Conservation (phyloP, 2,888 invertebrate genomes). For the Nephrocerus scutellatus region DNA sequence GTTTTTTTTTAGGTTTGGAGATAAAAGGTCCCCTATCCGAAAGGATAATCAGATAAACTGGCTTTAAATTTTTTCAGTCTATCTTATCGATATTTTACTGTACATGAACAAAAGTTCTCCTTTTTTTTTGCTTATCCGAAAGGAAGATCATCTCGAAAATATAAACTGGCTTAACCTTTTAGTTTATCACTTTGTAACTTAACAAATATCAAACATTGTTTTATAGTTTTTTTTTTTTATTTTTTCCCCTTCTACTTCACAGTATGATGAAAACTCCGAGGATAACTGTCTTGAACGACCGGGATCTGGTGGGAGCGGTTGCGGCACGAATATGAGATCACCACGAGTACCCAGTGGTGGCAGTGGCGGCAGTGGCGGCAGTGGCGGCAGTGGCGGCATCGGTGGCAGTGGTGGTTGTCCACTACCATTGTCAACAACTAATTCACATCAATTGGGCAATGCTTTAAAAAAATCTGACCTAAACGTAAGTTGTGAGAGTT, state of each 20-base stretch:
- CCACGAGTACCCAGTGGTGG: constrained; percentile 25
- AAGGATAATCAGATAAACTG: too few relatives aligned
- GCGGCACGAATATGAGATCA: constrained; percentile 33
- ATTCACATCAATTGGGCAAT: constrained; percentile 35
- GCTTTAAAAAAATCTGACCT: constrained; percentile 45
- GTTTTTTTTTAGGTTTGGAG: too few relatives aligned
- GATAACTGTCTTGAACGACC: constrained; percentile 38
- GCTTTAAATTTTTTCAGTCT: too few relatives aligned
- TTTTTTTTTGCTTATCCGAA: too few relatives aligned
- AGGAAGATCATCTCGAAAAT: too few relatives aligned
- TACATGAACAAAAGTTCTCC: too few relatives aligned
- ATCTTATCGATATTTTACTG: too few relatives aligned
- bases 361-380: constrained; percentile 20
- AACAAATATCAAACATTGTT: background rate
- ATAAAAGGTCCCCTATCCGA: too few relatives aligned
- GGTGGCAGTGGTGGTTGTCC: constrained; percentile 3
- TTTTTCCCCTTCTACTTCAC: too few relatives aligned
- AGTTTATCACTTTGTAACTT: background rate
- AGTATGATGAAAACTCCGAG: constrained; percentile 39
- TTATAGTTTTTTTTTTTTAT: constrained; percentile 6
- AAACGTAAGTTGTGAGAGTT: constrained; percentile 33
- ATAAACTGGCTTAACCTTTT: too few relatives aligned
- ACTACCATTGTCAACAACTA: constrained; percentile 18
- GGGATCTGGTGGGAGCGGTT: constrained; percentile 35
- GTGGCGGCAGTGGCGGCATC: constrained; percentile 11